Conservation (phyloP, 2,888 invertebrate species). For the Blastobasis adustella region DNA sequence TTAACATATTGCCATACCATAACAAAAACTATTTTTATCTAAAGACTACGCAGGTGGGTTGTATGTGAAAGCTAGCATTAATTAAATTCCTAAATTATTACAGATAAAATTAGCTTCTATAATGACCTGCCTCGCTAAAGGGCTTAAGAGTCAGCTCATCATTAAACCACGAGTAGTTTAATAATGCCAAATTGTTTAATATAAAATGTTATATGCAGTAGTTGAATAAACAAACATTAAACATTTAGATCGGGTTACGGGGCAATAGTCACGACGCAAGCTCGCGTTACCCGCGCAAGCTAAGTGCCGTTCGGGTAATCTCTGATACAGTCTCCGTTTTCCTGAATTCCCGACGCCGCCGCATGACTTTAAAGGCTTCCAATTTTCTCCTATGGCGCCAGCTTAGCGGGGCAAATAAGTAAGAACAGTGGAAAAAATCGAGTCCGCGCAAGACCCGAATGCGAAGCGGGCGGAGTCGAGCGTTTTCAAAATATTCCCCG, state of each 20-base stretch:
- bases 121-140: too few relatives aligned
- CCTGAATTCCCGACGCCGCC: slow-evolving; percentile 21
- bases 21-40: too few relatives aligned
- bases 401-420: slow-evolving; percentile 44
- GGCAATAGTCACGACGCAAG: background rate
- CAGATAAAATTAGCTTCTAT: too few relatives aligned
- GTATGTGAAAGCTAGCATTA: too few relatives aligned
- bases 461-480: slow-evolving; percentile 36
- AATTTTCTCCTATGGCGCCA: slow-evolving; percentile 38
- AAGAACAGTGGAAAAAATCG: slow-evolving; percentile 33
- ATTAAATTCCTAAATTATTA: too few relatives aligned
- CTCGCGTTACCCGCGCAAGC: background rate
- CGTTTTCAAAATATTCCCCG: slow-evolving; percentile 55
- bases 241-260: background rate
- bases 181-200: too few relatives aligned
- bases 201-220: too few relatives aligned
- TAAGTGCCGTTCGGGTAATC: slow-evolving; percentile 5
- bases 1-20: too few relatives aligned
- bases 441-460: slow-evolving; percentile 28
- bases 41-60: too few relatives aligned
- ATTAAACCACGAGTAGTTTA: too few relatives aligned
- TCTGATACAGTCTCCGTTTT: slow-evolving; percentile 2
- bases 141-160: too few relatives aligned
- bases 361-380: slow-evolving; percentile 33
- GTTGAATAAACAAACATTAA: too few relatives aligned